These are phyloP conservation scores for Sander lucioperca DNA, from an alignment of 2,113 vertebrate species.

Conservation along the genomic window DNA sequence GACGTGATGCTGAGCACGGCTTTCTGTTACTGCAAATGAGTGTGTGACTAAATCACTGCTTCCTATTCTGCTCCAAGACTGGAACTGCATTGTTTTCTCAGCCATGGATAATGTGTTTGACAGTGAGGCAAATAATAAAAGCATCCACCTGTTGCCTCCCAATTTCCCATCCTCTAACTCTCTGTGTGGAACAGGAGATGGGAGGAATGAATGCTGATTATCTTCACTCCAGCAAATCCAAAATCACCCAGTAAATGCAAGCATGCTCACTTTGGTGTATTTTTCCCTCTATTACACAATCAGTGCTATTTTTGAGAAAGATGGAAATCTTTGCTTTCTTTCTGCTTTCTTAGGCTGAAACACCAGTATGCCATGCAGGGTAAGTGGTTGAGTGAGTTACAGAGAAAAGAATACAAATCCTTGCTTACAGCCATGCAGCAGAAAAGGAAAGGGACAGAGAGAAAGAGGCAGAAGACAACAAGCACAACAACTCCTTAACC, in stretches of 20 bases:
- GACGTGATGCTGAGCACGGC: conserved; percentile 9
- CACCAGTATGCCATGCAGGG: not conserved
- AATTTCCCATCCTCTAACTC: conserved; percentile 50
- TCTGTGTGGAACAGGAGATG: conserved; percentile 41
- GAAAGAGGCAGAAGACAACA: not conserved
- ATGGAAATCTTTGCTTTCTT: conserved; percentile 32
- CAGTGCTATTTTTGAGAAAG: conserved; percentile 24
- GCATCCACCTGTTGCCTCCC: conserved; percentile 62
- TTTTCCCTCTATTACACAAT: conserved; percentile 33
- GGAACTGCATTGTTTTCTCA: conserved; percentile 60
- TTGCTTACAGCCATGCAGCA: not conserved
- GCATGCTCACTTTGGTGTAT: conserved; percentile 24
- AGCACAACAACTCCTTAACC: not conserved
- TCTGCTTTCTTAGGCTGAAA: not conserved
- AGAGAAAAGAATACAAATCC: conserved; percentile 5
- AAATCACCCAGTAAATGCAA: conserved; percentile 35
- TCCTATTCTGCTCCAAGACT: conserved; percentile 47
- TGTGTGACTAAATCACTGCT: conserved; percentile 61
- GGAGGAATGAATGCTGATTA: conserved; percentile 61
- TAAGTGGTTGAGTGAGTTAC: conserved; percentile 9
- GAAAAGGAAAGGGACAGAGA: too few species aligned
- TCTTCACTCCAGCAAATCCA: conserved; percentile 53
- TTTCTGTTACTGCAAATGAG: conserved; percentile 49
- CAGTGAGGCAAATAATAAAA: conserved; percentile 70
- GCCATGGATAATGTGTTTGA: conserved; percentile 69